These are phyloP conservation scores for Leucozona laternaria DNA, from an alignment of 2,888 invertebrate species.

Conservation along the genomic window DNA sequence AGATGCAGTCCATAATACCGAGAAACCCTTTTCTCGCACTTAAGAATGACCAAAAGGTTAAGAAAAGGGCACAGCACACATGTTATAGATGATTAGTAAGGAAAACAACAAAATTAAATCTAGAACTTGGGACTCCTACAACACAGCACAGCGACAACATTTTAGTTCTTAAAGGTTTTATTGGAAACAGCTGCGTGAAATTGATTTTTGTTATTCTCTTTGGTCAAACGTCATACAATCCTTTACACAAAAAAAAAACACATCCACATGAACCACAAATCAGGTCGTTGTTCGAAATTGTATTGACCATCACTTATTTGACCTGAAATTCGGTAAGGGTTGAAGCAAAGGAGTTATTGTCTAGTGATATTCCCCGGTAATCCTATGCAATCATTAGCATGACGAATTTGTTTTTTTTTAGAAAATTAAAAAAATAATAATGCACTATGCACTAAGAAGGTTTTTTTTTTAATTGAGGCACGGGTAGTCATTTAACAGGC, in stretches of 20 bases:
- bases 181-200: constrained; percentile 57
- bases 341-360: constrained; percentile 36
- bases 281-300: constrained; percentile 38
- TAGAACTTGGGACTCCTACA: constrained; percentile 62
- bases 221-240: constrained; percentile 58
- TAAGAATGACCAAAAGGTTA: constrained; percentile 24
- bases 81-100: constrained; percentile 54
- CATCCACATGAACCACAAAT: constrained; percentile 50
- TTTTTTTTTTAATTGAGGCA: constrained; percentile 24
- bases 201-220: constrained; percentile 27
- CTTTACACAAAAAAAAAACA: constrained; percentile 25
- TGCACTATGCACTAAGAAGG: constrained; percentile 15
- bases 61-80: constrained; percentile 39
- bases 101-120: constrained; percentile 58
- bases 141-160: constrained; percentile 47
- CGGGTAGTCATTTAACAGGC: background rate
- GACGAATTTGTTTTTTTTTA: constrained; percentile 56
- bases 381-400: constrained; percentile 64
- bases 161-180: background rate
- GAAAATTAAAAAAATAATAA: constrained; percentile 4
- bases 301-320: constrained; percentile 70
- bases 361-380: constrained; percentile 44
- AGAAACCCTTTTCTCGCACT: constrained; percentile 71
- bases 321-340: constrained; percentile 59
- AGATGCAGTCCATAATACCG: constrained; percentile 10